Evolutionary conservation across 2,888 invertebrate species (phyloP).

Genomic region (Loripinus fragilis): DNA sequence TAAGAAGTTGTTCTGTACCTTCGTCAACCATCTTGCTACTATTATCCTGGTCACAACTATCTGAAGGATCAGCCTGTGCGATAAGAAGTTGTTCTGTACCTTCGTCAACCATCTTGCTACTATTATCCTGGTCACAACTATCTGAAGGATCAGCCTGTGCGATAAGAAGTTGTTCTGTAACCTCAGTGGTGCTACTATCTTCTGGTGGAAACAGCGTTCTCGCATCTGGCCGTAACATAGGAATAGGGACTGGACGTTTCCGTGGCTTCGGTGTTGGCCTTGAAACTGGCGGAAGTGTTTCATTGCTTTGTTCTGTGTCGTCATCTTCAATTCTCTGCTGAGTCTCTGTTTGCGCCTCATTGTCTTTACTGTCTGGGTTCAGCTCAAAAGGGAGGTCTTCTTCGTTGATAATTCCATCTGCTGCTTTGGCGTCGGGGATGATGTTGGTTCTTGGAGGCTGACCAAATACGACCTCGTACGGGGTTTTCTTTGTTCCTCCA

Average conservation of each 20-base stretch:
- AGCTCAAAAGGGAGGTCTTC: conserved; percentile 7
- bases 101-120: no score
- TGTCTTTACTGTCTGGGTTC: not conserved
- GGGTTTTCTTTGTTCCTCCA: conserved; percentile 24
- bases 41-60: no score
- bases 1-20: not conserved
- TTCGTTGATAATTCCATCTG: conserved; percentile 1
- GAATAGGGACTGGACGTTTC: not conserved
- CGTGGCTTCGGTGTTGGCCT: not conserved
- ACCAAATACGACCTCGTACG: conserved; percentile 29
- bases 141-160: no score
- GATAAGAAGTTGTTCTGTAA: no score
- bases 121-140: no score
- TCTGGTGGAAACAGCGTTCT: not conserved
- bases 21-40: no score
- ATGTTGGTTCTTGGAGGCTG: conserved; percentile 18
- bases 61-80: no score
- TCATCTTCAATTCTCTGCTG: not conserved
- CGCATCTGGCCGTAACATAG: not conserved
- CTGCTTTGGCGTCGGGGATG: conserved; percentile 7
- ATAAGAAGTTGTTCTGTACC: no score
- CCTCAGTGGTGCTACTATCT: no score
- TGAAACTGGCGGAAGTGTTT: not conserved
- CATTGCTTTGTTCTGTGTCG: not conserved
- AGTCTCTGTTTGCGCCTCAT: no score